Evolutionary conservation across 1,140 invertebrate genomes (phyloP), one percentile per base, ranked within the genome.

Genomic region (Amyelois transitella): DNA sequence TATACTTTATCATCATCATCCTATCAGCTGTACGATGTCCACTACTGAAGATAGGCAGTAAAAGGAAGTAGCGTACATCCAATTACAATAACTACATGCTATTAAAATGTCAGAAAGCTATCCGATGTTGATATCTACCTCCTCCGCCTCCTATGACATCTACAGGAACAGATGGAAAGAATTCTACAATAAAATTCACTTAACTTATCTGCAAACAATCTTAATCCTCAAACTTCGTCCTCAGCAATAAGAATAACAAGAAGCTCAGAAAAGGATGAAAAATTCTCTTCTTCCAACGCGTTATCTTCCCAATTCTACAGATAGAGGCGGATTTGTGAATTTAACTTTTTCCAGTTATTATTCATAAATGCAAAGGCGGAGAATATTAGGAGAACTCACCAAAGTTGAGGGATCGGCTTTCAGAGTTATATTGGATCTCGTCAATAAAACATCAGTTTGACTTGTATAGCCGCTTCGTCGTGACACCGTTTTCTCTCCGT

Each of bases 271-370:
- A 55, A 53, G 51, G 51, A 58, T 58, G 25, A 24, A 44, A 51
- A 48, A 66, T 56, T 43, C 20, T 52, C 58, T 52, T 54, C 58
- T 73, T 70, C 72, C 47, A 47, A 48, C 66, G 54, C 53, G 66
- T 72, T 73, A 80, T 75, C 68, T 77, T 68, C 63, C 60, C 57
- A 78, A 77, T 74, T 69, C 62, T 70, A 78, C 75, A 74, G 65
- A 69, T 62, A 55, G 58, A 69, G 72, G 58, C 62, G 78, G 75
- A 78, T 85, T 81, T 75, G 65, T 64, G 69, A 73, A 64, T 77
- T 72, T 55, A 86, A 81, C 74, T 83, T 86, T 78, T 75, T 75
- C 60, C 69, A 77, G 72, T 81, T 81, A 83, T 79, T 86, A 86
- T 86, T 85, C 80, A 83, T 86, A 75, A 81, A 86, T 86, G 78